Base-by-base conservation (phyloP, 64 coral and sea anemone genomes). In the Porites lutea region DNA sequence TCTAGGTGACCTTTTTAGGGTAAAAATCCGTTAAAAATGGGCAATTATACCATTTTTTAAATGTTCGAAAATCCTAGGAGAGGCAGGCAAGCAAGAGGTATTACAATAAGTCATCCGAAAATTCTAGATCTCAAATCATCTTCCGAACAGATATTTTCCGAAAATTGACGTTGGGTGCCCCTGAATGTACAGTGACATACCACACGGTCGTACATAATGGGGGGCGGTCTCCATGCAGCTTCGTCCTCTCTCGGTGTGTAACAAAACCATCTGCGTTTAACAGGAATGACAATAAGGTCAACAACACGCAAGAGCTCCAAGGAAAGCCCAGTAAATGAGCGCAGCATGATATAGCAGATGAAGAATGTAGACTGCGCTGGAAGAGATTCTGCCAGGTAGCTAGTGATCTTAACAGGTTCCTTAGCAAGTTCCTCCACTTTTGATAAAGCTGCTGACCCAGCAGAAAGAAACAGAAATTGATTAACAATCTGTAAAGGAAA, bases 301-400 rank as follows among this genome's bases (percentile, higher is more conserved):
- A 95, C 54, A 52, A 98, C 86, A 5, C 91, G 84, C 49, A 98
- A 46, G 11, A 98, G 90, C 64, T 98, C 96, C 11, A 98, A 6
- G 2, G 94, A 88, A 46, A 93, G 90, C 3, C 86, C 88, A 23
- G 83, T 90, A 6, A 95, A 89, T 3, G 87, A 77, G 16, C 88
- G 87, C 59, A 98, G 75, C 89, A 98, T 89, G 61, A 96, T 85
- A 62, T 91, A 96, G 22, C 86, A 93, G 65, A 98, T 98, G 44
- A 98, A 98, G 64, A 98, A 98, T 16, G 92, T 95, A 3, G 97
- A 92, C 53, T 93, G 94, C 8, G 86, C 86, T 15, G 97, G 97
- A 12, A 98, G 83, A 13, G 94, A 93, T 13, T 85, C 49, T 18
- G 97, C 97, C 9, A 98, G 83, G 21, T 19, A 75, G 0, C 47